phyloP scores from a whole-genome alignment of 2,888 invertebrate genomes.

The Drosophila histrio region DNA sequence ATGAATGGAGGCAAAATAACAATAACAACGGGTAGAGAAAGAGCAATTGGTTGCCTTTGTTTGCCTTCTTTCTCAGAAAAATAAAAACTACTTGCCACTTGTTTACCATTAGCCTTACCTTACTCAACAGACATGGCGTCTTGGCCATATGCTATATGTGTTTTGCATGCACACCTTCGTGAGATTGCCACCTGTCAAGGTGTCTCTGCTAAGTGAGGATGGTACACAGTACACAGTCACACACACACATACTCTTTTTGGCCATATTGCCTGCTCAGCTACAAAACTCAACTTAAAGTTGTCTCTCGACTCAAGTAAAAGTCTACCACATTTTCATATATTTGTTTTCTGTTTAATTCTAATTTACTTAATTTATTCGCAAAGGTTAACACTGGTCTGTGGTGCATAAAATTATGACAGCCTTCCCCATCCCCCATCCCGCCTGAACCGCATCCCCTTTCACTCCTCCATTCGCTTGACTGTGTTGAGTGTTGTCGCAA shows the following conservation, averaged over 20 bases:
- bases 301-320: slow-evolving; percentile 35
- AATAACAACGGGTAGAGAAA: background rate
- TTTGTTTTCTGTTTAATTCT: slow-evolving; percentile 45
- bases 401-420: slow-evolving; percentile 40
- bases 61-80: slow-evolving; percentile 7
- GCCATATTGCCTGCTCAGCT: slow-evolving; percentile 16
- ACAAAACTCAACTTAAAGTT: slow-evolving; percentile 30
- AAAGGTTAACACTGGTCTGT: slow-evolving; percentile 39
- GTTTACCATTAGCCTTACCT: slow-evolving; percentile 29
- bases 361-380: slow-evolving; percentile 44
- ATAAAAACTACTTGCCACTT: slow-evolving; percentile 26
- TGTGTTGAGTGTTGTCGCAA: background rate
- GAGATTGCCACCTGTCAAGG: slow-evolving; percentile 15
- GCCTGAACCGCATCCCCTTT: background rate
- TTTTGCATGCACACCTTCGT: slow-evolving; percentile 42
- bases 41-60: background rate
- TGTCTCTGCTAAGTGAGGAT: slow-evolving; percentile 1
- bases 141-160: slow-evolving; percentile 47
- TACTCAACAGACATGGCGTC: slow-evolving; percentile 36
- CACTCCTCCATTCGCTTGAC: background rate
- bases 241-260: slow-evolving; percentile 1
- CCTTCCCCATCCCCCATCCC: background rate
- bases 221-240: background rate
- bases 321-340: slow-evolving; percentile 48
- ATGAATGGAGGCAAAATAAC: slow-evolving; percentile 21